Conservation (phyloP, 2,797 vertebrate species). For the Vireo griseus region DNA sequence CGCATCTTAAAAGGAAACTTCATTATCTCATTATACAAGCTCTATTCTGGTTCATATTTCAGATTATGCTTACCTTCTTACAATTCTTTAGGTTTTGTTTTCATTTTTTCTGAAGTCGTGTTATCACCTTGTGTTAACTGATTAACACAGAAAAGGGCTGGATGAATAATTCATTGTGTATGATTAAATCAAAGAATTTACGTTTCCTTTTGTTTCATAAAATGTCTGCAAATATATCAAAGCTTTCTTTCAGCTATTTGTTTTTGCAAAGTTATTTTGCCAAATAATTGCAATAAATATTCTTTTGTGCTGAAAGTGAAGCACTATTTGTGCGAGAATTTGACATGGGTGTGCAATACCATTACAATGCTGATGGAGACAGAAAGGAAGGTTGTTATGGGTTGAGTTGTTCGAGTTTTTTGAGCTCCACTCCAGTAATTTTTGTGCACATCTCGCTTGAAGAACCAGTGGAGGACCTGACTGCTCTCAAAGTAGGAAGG, state of each 20-base stretch:
- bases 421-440: background rate
- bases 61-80: constrained; percentile 10
- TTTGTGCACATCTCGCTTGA: background rate
- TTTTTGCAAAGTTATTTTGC: constrained; percentile 38
- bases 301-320: background rate
- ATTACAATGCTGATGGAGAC: background rate
- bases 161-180: constrained; percentile 55
- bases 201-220: constrained; percentile 51
- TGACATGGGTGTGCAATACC: background rate
- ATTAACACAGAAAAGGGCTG: constrained; percentile 38
- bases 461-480: background rate
- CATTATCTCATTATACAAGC: background rate
- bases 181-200: constrained; percentile 56
- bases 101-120: constrained; percentile 7
- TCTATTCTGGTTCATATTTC: background rate
- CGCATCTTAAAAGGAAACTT: background rate
- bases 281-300: constrained; percentile 45
- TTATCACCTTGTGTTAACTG: constrained; percentile 48
- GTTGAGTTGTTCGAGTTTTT: background rate
- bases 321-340: background rate
- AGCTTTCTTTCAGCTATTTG: constrained; percentile 48
- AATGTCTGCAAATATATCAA: constrained; percentile 52
- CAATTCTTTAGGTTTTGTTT: constrained; percentile 8
- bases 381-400: background rate
- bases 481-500: background rate